Conservation (phyloP, 2,888 invertebrate species). For the Leptopterna dolabrata region DNA sequence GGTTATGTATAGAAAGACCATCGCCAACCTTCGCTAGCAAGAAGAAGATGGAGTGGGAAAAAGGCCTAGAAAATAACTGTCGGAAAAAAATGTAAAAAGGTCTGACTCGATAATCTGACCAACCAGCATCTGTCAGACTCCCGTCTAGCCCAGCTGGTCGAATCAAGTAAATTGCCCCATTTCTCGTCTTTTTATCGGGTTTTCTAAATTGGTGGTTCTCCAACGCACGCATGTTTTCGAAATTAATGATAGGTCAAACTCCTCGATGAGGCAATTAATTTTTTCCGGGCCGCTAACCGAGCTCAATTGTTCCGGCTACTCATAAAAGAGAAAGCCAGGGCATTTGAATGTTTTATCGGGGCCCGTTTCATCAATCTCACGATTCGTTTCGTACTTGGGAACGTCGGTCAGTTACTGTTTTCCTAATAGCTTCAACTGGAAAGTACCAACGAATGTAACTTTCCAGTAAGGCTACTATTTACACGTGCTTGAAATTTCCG, state of each 20-base stretch:
- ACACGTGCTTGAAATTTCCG: not conserved
- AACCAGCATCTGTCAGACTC: not conserved
- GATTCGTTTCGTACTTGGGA: not conserved
- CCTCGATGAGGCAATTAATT: constrained; percentile 36
- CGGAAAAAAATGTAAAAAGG: not conserved
- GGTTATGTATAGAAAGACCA: too few species aligned
- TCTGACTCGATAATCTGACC: not conserved
- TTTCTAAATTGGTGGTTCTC: not conserved
- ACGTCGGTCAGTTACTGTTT: not conserved
- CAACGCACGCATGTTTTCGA: constrained; percentile 10
- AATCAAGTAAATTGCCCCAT: not conserved
- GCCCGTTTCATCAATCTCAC: not conserved
- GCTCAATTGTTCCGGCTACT: not conserved
- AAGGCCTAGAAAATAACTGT: not conserved
- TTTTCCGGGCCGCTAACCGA: constrained; percentile 20
- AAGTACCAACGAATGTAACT: not conserved
- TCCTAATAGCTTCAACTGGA: not conserved
- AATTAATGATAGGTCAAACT: constrained; percentile 5
- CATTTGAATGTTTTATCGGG: not conserved
- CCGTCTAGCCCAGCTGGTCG: not conserved
- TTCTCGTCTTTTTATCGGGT: not conserved
- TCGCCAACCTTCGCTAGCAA: too few species aligned
- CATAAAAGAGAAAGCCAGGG: not conserved
- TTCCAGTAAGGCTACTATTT: not conserved
- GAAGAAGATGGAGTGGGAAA: too few species aligned